A percentile compares a stretch with the other conserved stretches of the same genome.
Evolutionary conservation across 2,797 vertebrate genomes (phyloP).

Genomic region (Furcifer pardalis): DNA sequence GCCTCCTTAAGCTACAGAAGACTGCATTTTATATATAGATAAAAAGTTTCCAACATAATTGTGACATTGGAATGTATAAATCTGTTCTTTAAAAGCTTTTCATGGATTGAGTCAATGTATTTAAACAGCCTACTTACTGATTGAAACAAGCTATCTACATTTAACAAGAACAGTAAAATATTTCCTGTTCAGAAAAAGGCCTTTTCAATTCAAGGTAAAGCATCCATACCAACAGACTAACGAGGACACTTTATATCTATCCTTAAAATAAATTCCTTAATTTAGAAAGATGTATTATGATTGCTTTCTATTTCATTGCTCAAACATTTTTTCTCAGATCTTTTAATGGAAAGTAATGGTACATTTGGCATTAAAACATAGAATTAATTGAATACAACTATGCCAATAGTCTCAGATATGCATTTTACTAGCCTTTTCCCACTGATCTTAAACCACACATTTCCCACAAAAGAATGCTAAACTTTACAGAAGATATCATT

Average conservation of each 20-base stretch:
- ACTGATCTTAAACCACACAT: conserved; percentile 78
- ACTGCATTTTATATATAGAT: not conserved
- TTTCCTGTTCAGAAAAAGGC: conserved; percentile 31
- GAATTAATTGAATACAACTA: conserved; percentile 83
- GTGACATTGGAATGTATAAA: conserved; percentile 47
- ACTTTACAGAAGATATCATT: conserved; percentile 70
- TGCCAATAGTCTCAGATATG: conserved; percentile 66
- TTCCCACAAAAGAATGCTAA: conserved; percentile 75
- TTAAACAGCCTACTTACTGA: conserved; percentile 37
- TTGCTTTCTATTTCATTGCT: conserved; percentile 55
- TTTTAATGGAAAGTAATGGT: conserved; percentile 86
- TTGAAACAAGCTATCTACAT: conserved; percentile 27
- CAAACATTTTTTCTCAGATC: conserved; percentile 48
- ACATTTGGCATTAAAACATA: conserved; percentile 77
- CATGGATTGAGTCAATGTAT: conserved; percentile 17
- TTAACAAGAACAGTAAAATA: conserved; percentile 41
- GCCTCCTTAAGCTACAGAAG: fast-evolving
- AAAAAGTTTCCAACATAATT: conserved; percentile 33
- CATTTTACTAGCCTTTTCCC: conserved; percentile 73
- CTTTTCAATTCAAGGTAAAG: conserved; percentile 26
- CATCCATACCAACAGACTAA: conserved; percentile 24
- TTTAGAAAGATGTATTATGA: conserved; percentile 65
- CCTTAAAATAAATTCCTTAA: conserved; percentile 66
- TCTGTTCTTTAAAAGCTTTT: conserved; percentile 21
- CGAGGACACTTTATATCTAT: conserved; percentile 40